These are phyloP conservation scores for Paguma larvata DNA, from an alignment of 2,797 vertebrate species.

Conservation along the genomic window DNA sequence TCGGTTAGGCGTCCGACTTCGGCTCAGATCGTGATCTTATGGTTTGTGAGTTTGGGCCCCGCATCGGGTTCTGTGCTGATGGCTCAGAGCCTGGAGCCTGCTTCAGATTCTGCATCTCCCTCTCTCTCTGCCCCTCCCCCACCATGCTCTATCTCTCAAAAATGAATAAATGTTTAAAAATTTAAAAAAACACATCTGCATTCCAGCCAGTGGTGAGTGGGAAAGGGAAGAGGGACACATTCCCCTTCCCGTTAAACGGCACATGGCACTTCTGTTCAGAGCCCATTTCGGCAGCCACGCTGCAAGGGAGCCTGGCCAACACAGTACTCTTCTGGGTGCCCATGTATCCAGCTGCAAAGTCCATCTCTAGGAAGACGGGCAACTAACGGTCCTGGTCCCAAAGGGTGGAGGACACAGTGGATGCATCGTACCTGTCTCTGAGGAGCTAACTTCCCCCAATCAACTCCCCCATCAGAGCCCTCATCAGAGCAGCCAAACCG, in stretches of 20 bases:
- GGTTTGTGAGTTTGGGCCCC: no score
- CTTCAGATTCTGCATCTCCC: no score
- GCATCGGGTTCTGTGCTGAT: no score
- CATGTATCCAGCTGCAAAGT: not conserved
- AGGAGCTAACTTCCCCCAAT: not conserved
- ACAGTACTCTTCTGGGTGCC: not conserved
- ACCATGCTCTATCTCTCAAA: no score
- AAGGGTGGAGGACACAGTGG: not conserved
- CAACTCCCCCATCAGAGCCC: not conserved
- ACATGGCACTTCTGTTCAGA: not conserved
- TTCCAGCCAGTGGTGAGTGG: fast-evolving
- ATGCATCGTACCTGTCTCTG: not conserved
- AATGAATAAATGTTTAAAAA: no score
- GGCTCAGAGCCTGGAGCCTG: no score
- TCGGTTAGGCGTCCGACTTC: no score
- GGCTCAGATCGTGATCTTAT: no score
- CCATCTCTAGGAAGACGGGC: not conserved
- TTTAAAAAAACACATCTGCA: no score
- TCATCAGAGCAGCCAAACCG: not conserved
- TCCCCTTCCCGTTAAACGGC: not conserved
- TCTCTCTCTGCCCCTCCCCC: no score
- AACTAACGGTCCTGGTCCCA: not conserved
- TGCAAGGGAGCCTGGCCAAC: not conserved
- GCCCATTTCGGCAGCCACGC: not conserved
- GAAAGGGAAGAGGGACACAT: not conserved